Base-by-base conservation (phyloP, 2,888 invertebrate genomes). In the Pammene fasciana region DNA sequence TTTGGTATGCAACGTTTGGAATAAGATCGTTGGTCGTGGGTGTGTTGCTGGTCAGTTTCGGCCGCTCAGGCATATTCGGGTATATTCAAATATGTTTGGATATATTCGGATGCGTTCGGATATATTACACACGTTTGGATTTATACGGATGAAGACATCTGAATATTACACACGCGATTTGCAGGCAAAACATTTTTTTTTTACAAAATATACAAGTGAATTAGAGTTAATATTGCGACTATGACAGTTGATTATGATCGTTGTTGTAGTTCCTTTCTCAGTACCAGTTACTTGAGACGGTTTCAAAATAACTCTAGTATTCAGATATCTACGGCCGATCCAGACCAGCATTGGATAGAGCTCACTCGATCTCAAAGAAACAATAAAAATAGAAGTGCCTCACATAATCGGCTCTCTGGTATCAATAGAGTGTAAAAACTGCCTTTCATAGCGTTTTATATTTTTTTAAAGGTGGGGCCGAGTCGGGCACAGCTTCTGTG, bases 361-460 rank as follows among this genome's bases (percentile, higher is more conserved):
- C 64, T 55, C 60, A 54, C 54, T 54, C 60, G 54, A 67, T 61
- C 67, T 67, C 67, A 55, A 64, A 34, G 43, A 64, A 50, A 50
- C 57, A 73, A 77, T 72, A 77, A 71, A 73, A 76, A 72, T 82
- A 80, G 81, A 90, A 90, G 90, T 91, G 91, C 90, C 91, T 91
- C 81, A 81, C 76, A 77, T 80, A 75, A 82, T 80, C 79, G 86
- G 84, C 85, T 83, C 84, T 81, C 77, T 80, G 79, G 85, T 86
- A 84, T 85, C 86, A 84, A 82, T 84, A 82, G 79, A 79, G 80
- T 81, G 81, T 85, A 82, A 83, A 81, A 86, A 86, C 84, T 86
- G 90, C 88, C 87, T 90, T 82, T 86, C 76, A 84, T 87, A 89
- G 88, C 86, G 85, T 90, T 90, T 90, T 89, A 84, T 90, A 91